phyloP scores from a whole-genome alignment of 2,797 vertebrate genomes.

The Galago senegalensis region DNA sequence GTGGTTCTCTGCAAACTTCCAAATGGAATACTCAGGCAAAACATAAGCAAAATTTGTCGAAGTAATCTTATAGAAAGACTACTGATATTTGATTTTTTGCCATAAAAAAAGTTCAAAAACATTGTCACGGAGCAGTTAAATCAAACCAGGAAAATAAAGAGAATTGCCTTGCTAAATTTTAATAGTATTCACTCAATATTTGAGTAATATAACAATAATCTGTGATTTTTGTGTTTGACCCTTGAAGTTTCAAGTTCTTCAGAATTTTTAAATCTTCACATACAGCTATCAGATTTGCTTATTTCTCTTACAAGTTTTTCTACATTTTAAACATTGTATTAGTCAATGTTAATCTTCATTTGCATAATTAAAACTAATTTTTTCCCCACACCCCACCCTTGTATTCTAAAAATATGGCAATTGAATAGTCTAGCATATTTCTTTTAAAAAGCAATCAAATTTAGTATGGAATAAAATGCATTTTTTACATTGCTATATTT shows the following conservation, averaged over 20 bases:
- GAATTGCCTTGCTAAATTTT: background rate
- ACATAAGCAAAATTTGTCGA: background rate
- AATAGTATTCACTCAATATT: background rate
- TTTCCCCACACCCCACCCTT: background rate
- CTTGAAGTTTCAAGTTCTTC: background rate
- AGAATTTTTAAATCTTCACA: background rate
- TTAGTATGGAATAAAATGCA: background rate
- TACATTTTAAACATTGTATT: background rate
- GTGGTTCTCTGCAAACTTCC: background rate
- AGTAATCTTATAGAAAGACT: background rate
- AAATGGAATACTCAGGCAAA: background rate
- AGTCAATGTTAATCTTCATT: background rate
- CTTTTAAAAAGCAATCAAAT: background rate
- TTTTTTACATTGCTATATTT: background rate
- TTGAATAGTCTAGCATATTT: background rate
- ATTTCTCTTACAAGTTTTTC: background rate
- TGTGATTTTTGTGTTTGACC: background rate
- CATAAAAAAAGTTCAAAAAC: background rate
- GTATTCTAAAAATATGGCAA: background rate
- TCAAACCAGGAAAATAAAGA: background rate
- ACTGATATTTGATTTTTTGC: background rate
- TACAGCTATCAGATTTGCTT: background rate
- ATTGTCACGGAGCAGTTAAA: background rate
- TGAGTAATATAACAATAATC: background rate
- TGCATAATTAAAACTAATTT: background rate